Evolutionary conservation across 2,797 vertebrate species (phyloP), one percentile per base, ranked within the genome.

Genomic region (Philypnodon macrostomus): DNA sequence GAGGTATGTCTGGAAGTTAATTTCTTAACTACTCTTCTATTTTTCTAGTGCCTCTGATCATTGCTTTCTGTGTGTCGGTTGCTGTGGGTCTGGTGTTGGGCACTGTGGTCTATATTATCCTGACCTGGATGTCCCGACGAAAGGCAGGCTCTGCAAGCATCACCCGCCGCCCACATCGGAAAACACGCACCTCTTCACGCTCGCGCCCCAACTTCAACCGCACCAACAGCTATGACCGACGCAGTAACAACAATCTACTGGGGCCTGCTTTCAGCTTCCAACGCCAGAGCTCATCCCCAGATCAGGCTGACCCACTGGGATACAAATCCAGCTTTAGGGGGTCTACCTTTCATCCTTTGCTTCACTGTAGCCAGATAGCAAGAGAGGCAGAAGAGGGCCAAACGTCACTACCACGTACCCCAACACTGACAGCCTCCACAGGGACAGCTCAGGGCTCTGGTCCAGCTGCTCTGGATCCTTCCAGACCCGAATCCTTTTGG

Each of bases 341-440:
- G 0, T 99, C 96, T 3, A 99, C 96, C 8, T 99, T 99, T 81
- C 96, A 98, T 61, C 97, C 95, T 1, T 93, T 98, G 4, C 80
- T 97, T 42, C 95, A 98, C 57, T 92, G 92, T 32, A 94, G 94
- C 53, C 94, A 94, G 7, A 92, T 95, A 1, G 91, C 93, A 0
- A 90, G 93, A 23, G 93, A 97, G 62, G 93, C 88, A 0, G 95
- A 96, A 57, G 88, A 89, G 21, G 88, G 93, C 59, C 95, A 95
- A 58, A 79, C 92, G 54, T 93, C 95, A 0, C 81, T 95, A 39
- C 90, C 93, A 12, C 85, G 91, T 2, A 87, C 92, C 3, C 87
- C 77, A 0, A 80, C 82, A 21, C 51, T 87, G 18, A 74, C 85
- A 4, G 87, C 80, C 6, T 72, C 89, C 0, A 51, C 85, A 2